Conservation (phyloP, 2,797 vertebrate species). For the Astyanax mexicanus region DNA sequence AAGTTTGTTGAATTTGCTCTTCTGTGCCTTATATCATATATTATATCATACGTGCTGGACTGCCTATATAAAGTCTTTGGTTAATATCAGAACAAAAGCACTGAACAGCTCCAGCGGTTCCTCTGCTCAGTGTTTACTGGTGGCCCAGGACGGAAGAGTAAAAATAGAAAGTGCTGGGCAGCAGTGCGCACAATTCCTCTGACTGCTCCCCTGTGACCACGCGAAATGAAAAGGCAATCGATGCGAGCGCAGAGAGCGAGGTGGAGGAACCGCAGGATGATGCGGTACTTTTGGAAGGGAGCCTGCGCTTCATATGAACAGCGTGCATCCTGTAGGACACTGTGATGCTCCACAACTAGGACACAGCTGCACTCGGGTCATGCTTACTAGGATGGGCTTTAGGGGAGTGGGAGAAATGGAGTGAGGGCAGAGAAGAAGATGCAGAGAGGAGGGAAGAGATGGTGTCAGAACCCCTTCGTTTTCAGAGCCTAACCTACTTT, state of each 20-base stretch:
- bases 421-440: neutral
- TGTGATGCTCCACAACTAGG: slow-evolving; percentile 32
- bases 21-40: no score
- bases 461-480: neutral
- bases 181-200: neutral
- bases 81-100: neutral
- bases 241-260: slow-evolving; percentile 1
- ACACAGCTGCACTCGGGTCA: slow-evolving; percentile 16
- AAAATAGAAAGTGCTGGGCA: slow-evolving; percentile 40
- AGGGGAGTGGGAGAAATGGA: neutral
- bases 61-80: no score
- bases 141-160: neutral
- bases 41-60: no score
- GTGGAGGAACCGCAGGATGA: slow-evolving; percentile 1
- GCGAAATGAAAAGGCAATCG: slow-evolving; percentile 1
- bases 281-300: neutral
- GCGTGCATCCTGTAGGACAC: slow-evolving; percentile 11
- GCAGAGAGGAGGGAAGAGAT: neutral
- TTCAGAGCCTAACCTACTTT: slow-evolving; percentile 23
- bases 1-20: no score
- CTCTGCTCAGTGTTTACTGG: slow-evolving; percentile 9
- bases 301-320: neutral
- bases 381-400: neutral
- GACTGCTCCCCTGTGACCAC: slow-evolving; percentile 27
- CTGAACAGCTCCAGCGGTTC: slow-evolving; percentile 3